Base-by-base conservation (phyloP, 2,888 invertebrate species). In the Sicus ferrugineus region DNA sequence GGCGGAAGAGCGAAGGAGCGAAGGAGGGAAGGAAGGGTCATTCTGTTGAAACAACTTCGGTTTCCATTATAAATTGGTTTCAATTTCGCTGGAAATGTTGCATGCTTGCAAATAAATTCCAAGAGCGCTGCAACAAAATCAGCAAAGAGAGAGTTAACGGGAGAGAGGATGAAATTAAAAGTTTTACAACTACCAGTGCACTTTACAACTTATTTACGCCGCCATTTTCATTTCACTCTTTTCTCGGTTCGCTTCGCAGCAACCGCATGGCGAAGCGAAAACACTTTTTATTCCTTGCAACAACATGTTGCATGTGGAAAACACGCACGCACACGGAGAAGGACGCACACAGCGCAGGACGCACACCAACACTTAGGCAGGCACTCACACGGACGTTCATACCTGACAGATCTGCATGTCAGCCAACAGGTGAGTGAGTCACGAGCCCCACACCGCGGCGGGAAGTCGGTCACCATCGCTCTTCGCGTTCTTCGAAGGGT, bases 281-380 rank as follows among this genome's bases (percentile, higher is more conserved):
- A 34, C 7, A 7, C 14, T 34, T 50, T 30, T n/a, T 59, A 56
- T 67, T 59, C 23, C 46, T 16, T 54, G 63, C 63, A 56, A 56
- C 69, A 64, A 69, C 69, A 64, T 69, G 69, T 69, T 69, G 69
- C 26, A 64, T 69, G 69, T 19, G 14, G 46, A 38, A 62, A 48
- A 46, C 11, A 59, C 26, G 31, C 67, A 16, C 52, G 19, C 21
- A 30, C 3, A 23, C 26, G 6, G 6, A 52, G 14, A 52, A 21
- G 23, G 6, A 52, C 14, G 28, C 26, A 28, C 65, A 31, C 64
- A 31, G 46, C 23, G 46, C 11, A 62, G 19, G 16, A 5, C 46
- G 26, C 46, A 42, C 61, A 46, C 16, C 14, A 2, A 38, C 38
- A 42, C 16, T 11, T 38, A 38, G 21, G 19, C 9, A 19, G 1